phyloP scores from a whole-genome alignment of 2,888 invertebrate species.

The Dynastes maya region DNA sequence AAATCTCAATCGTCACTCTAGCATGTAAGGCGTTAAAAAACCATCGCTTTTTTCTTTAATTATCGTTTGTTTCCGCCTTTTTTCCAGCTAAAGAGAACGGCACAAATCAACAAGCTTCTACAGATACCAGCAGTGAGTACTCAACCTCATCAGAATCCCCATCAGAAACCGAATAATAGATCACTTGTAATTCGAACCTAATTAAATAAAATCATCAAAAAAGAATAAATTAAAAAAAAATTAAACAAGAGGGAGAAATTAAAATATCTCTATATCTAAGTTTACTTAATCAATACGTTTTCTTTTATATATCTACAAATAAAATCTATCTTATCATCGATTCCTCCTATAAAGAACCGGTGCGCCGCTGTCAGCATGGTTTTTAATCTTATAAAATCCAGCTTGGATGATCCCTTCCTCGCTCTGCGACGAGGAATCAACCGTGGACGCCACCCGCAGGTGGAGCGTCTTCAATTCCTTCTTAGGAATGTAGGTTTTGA shows the following conservation, averaged over 20 bases:
- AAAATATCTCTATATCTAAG: not conserved
- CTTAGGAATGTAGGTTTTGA: slow-evolving; percentile 50
- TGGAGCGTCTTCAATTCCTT: slow-evolving; percentile 47
- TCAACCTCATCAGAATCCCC: not conserved
- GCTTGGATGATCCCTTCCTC: slow-evolving; percentile 19
- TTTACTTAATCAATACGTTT: slow-evolving; percentile 8
- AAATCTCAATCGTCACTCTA: too few relatives aligned
- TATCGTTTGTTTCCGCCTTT: not conserved
- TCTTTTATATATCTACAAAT: slow-evolving; percentile 9
- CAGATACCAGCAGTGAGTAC: slow-evolving; percentile 26
- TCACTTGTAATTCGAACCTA: not conserved
- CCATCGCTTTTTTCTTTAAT: too few relatives aligned
- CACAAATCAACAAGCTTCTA: slow-evolving; percentile 11
- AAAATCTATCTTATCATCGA: slow-evolving; percentile 29
- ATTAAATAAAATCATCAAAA: too few relatives aligned
- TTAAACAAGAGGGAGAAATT: not conserved
- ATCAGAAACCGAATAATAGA: slow-evolving; percentile 25
- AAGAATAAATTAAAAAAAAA: not conserved
- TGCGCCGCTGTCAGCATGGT: not conserved
- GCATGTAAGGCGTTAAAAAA: too few relatives aligned
- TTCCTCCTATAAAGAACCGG: slow-evolving; percentile 4
- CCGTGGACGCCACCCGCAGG: slow-evolving; percentile 40
- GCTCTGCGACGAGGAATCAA: slow-evolving; percentile 26
- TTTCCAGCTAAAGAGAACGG: not conserved
- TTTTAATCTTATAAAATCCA: slow-evolving; percentile 24